Conservation (phyloP, 2,888 invertebrate genomes). For the Platynereis dumerilii region DNA sequence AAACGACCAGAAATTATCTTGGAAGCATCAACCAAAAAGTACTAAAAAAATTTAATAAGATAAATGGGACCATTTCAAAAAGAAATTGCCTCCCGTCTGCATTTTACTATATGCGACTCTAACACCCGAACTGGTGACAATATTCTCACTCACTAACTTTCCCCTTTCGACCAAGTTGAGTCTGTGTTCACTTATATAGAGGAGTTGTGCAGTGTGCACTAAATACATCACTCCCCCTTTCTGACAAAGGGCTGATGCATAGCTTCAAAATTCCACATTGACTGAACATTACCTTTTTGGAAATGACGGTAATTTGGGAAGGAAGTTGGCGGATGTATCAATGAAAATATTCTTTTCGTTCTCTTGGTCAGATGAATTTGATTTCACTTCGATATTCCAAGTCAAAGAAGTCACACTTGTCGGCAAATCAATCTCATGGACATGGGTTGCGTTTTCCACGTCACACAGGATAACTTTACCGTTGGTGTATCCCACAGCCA, state of each 20-base stretch:
- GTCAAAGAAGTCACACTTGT: conserved; percentile 76
- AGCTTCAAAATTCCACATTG: background rate
- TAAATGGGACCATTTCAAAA: background rate
- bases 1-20: background rate
- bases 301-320: conserved; percentile 66
- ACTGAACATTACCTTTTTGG: conserved; percentile 62
- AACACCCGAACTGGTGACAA: no score
- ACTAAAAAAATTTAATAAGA: no score
- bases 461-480: conserved; percentile 78
- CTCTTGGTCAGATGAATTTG: conserved; percentile 38
- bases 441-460: conserved; percentile 83
- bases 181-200: no score
- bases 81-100: no score
- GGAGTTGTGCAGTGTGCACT: no score
- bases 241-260: no score
- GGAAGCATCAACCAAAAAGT: background rate
- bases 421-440: conserved; percentile 71
- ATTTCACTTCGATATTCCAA: conserved; percentile 71
- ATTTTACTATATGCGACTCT: no score
- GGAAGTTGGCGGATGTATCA: conserved; percentile 63
- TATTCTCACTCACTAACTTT: no score
- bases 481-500: conserved; percentile 70
- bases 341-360: conserved; percentile 51
- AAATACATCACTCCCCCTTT: no score
- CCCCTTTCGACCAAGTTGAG: no score